Percentiles rank a stretch among this genome's conserved stretches.
These are phyloP conservation scores for Lepidothrix coronata DNA, from an alignment of 2,113 vertebrate species.

Conservation along the genomic window DNA sequence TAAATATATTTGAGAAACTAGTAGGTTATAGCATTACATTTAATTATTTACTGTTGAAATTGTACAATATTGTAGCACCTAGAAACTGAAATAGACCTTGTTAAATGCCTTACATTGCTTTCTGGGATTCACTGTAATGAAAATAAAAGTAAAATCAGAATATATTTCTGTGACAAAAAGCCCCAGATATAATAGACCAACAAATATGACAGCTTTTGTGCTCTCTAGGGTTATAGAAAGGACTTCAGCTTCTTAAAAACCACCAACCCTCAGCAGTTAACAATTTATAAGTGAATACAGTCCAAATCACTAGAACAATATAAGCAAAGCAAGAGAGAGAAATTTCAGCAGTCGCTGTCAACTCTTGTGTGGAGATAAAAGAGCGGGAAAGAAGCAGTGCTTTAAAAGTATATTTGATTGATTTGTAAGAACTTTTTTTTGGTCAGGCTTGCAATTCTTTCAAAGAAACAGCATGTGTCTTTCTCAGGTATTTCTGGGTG, in stretches of 20 bases:
- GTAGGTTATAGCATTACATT: not conserved
- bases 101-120: not conserved
- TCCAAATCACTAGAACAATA: not conserved
- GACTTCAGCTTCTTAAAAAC: not conserved
- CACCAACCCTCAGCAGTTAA: not conserved
- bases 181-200: not conserved
- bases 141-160: not conserved
- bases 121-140: not conserved
- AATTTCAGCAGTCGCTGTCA: not conserved
- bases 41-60: not conserved
- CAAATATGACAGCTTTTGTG: not conserved
- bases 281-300: fast-evolving
- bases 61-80: not conserved
- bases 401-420: not conserved
- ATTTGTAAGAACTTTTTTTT: not conserved
- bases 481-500: constrained; percentile 5
- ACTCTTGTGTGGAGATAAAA: not conserved
- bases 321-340: not conserved
- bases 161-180: not conserved
- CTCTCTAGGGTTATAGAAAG: not conserved
- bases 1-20: not conserved
- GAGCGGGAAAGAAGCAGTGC: not conserved
- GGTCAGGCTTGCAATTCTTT: not conserved
- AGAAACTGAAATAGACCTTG: not conserved
- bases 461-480: not conserved